phyloP scores from a whole-genome alignment of 2,113 vertebrate species.

The Pterocles gutturalis region DNA sequence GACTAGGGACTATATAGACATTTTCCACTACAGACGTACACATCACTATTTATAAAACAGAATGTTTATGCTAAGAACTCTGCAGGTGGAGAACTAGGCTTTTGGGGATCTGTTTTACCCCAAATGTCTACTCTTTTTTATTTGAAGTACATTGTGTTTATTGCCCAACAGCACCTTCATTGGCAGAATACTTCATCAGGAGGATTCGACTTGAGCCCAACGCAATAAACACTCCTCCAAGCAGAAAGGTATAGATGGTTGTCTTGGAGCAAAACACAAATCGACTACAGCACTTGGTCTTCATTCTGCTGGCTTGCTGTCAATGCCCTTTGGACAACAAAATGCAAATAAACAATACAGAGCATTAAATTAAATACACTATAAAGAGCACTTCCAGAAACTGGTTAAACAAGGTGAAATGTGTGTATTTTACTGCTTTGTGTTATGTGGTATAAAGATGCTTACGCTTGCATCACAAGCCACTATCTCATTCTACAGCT shows the following conservation, averaged over 20 bases:
- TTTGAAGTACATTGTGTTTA: background rate
- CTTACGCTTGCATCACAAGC: background rate
- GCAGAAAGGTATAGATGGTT: constrained; percentile 81
- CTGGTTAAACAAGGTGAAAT: background rate
- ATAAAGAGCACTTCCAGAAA: background rate
- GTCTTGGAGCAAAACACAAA: constrained; percentile 78
- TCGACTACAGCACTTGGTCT: constrained; percentile 62
- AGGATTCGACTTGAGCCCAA: constrained; percentile 93
- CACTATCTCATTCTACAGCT: background rate
- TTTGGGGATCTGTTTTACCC: background rate
- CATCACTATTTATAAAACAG: background rate
- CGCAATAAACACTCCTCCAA: constrained; percentile 84
- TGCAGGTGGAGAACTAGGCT: background rate
- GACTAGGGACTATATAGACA: background rate
- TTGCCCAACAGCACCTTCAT: constrained; percentile 80
- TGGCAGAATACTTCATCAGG: constrained; percentile 93
- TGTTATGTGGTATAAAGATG: background rate
- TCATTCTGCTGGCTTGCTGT: constrained; percentile 59
- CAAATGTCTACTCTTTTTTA: background rate
- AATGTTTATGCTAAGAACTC: background rate
- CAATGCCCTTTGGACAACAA: constrained; percentile 56
- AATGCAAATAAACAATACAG: too few species aligned
- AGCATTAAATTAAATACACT: too few species aligned
- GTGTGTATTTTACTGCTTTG: background rate
- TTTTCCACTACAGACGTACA: background rate